Evolutionary conservation across 2,888 invertebrate species (phyloP), one percentile per base, ranked within the genome.

Genomic region (Chelonus formosanus): DNA sequence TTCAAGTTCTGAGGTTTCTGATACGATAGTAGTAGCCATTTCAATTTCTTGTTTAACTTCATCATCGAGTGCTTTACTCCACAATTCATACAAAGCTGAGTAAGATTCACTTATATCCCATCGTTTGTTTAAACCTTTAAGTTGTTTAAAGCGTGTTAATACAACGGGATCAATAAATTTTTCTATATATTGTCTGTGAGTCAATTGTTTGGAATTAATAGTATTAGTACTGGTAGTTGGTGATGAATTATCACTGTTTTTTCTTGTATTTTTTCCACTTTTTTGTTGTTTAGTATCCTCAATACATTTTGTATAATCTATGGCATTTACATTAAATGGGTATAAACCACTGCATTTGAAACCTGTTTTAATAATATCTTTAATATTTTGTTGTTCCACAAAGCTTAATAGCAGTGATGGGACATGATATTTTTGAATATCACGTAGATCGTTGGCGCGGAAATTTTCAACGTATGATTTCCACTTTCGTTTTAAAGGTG

Each of bases 401-500:
- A 20, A 72, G 31, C 50, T 65, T 54, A 20, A 67, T 50, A 73
- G 52, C 8, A 69, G 61, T 32, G 67, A 20, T 47, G 71, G 69
- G 32, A 72, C 67, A 10, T 73, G 48, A 31, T 69, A 67, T 61
- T 73, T 74, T 61, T 68, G 62, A 34, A 68, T 32, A 72, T 69
- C 64, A 48, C 20, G 20, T 20, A 20, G 20, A 20, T 20, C 20
- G 20, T 2, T 20, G 1, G 56, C 61, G 44, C 68, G 63, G 48
- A 71, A 58, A 65, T 73, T 63, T 32, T 74, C 62, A 35, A 68
- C 59, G 8, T 61, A 57, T 70, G 72, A 72, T 61, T 71, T 70
- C 74, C 73, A 74, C 6, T 54, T 56, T 57, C 64, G 61, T 71
- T 74, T 75, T 8, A 71, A 58, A 54, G 72, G 70, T 58, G 58